A percentile compares a stretch with the other conserved stretches of the same genome.
phyloP scores from a whole-genome alignment of 2,888 invertebrate genomes.

The Dromius quadrimaculatus region DNA sequence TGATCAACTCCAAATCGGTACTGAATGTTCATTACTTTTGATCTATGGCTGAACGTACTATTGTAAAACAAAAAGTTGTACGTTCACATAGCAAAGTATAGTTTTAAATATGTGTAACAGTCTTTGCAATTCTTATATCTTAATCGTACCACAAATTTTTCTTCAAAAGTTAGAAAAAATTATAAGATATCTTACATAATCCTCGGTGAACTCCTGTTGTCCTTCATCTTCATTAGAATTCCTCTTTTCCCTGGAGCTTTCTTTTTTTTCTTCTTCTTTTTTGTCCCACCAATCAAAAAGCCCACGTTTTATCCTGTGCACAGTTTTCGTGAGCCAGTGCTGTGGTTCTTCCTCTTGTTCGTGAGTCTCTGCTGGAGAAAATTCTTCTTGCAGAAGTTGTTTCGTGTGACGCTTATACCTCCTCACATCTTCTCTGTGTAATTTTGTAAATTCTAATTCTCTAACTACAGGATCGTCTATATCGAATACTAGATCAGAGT shows the following conservation, averaged over 20 bases:
- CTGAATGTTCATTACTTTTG: no score
- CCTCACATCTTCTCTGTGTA: conserved; percentile 59
- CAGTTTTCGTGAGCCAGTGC: conserved; percentile 62
- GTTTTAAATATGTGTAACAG: no score
- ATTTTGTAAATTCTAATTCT: conserved; percentile 60
- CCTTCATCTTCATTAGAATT: conserved; percentile 40
- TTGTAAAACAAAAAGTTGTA: no score
- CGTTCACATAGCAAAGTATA: no score
- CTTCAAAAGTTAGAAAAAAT: no score
- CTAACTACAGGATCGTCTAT: conserved; percentile 54
- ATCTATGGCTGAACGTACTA: no score
- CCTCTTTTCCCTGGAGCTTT: conserved; percentile 18
- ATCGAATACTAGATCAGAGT: conserved; percentile 66
- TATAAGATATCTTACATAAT: conserved; percentile 25
- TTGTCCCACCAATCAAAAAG: conserved; percentile 54
- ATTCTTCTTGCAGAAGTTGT: conserved; percentile 42
- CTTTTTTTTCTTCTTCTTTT: conserved; percentile 14
- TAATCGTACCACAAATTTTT: no score
- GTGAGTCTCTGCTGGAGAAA: conserved; percentile 59
- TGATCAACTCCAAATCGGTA: no score
- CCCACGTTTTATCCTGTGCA: conserved; percentile 66
- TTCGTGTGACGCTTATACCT: conserved; percentile 27
- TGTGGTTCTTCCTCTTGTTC: conserved; percentile 57
- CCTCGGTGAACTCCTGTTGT: conserved; percentile 39
- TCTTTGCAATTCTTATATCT: no score